phyloP scores from a whole-genome alignment of 2,797 vertebrate species.

The Amblyraja radiata region DNA sequence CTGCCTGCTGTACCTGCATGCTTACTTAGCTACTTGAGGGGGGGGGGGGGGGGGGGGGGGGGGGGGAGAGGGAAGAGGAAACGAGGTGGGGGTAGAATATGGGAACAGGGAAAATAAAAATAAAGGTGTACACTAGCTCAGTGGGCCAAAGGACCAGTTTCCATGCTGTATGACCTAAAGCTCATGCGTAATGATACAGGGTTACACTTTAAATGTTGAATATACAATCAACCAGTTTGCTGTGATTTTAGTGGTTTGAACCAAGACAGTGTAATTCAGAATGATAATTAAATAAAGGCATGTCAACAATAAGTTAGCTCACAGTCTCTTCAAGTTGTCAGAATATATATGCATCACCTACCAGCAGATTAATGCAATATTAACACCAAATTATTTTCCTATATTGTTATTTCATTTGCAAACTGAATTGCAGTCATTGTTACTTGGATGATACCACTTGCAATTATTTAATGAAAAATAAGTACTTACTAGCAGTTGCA shows the following conservation, averaged over 20 bases:
- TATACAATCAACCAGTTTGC: background rate
- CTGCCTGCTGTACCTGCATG: too few species aligned
- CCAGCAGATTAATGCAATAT: background rate
- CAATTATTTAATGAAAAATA: background rate
- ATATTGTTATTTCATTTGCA: background rate
- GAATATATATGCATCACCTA: background rate
- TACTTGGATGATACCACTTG: background rate
- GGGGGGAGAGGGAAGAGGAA: too few species aligned
- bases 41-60: too few species aligned
- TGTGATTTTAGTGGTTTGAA: background rate
- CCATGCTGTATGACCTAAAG: too few species aligned
- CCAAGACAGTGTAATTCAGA: background rate
- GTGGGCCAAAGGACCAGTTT: too few species aligned
- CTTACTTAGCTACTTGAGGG: too few species aligned
- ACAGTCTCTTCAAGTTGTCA: background rate
- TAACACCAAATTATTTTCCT: background rate
- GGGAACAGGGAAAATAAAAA: too few species aligned
- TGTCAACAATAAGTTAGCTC: background rate
- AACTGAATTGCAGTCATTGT: background rate
- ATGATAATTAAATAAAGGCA: background rate
- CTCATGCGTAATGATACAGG: background rate
- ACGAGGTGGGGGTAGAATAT: too few species aligned
- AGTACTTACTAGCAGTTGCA: constrained; percentile 85
- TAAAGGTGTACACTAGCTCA: too few species aligned
- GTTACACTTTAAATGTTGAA: background rate